Evolutionary conservation across 2,113 vertebrate species (phyloP).

Genomic region (Deroptyus accipitrinus): DNA sequence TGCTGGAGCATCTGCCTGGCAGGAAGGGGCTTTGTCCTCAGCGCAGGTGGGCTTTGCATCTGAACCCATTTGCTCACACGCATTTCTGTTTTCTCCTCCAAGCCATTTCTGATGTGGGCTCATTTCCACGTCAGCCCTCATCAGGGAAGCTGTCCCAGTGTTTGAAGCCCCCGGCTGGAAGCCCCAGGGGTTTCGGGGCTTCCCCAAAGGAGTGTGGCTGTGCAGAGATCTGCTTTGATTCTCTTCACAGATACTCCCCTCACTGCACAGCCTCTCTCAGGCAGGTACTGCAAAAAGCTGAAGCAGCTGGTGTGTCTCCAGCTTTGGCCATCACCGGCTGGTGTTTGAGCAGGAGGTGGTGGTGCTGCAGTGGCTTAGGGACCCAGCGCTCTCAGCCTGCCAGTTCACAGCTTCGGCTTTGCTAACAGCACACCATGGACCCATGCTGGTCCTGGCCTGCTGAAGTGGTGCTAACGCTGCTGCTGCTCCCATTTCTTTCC

Average conservation of each 20-base stretch:
- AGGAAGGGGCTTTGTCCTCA: not conserved
- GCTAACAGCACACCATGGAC: not conserved
- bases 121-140: not conserved
- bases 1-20: fast-evolving
- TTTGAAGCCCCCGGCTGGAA: too few relatives aligned
- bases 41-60: fast-evolving
- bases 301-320: fast-evolving
- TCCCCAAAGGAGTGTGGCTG: not conserved
- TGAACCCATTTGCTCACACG: not conserved
- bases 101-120: fast-evolving
- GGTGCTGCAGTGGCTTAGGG: not conserved
- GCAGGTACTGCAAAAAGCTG: not conserved
- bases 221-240: not conserved
- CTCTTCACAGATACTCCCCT: fast-evolving
- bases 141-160: not conserved
- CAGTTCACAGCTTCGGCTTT: not conserved
- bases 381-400: not conserved
- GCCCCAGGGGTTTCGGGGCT: not conserved
- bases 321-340: fast-evolving
- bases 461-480: not conserved
- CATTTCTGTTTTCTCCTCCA: not conserved
- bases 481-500: not conserved
- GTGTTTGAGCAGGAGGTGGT: not conserved
- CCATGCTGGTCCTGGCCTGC: not conserved
- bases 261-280: not conserved